phyloP scores from a whole-genome alignment of 2,888 invertebrate genomes.

The Slavum lentiscoides region DNA sequence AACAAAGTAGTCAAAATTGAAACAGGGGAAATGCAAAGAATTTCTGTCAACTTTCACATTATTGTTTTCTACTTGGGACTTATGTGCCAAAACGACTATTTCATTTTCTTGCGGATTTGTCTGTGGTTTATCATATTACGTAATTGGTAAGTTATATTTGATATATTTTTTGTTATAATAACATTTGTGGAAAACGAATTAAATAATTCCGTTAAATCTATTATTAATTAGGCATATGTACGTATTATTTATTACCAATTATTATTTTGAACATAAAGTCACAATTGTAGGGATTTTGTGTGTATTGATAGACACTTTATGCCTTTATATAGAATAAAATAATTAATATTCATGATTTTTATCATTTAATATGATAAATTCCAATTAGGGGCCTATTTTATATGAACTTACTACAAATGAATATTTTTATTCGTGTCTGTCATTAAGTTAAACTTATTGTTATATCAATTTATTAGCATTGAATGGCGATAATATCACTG shows the following conservation, averaged over 20 bases:
- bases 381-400: no score
- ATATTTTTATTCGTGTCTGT: not conserved
- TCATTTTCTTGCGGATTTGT: constrained; percentile 58
- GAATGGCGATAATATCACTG: constrained; percentile 64
- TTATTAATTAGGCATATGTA: no score
- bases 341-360: no score
- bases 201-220: no score
- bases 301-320: no score
- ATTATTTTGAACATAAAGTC: no score
- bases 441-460: constrained; percentile 55
- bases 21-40: constrained; percentile 32
- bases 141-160: constrained; percentile 56
- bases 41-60: constrained; percentile 55
- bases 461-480: constrained; percentile 60
- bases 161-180: no score
- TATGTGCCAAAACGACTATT: constrained; percentile 57
- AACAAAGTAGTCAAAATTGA: constrained; percentile 16
- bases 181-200: no score
- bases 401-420: not conserved
- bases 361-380: no score
- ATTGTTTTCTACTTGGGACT: constrained; percentile 56
- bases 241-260: no score
- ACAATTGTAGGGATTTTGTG: no score
- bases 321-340: no score
- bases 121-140: constrained; percentile 58